phyloP scores from a whole-genome alignment of 2,888 invertebrate species.

The Sipunculus nudus region DNA sequence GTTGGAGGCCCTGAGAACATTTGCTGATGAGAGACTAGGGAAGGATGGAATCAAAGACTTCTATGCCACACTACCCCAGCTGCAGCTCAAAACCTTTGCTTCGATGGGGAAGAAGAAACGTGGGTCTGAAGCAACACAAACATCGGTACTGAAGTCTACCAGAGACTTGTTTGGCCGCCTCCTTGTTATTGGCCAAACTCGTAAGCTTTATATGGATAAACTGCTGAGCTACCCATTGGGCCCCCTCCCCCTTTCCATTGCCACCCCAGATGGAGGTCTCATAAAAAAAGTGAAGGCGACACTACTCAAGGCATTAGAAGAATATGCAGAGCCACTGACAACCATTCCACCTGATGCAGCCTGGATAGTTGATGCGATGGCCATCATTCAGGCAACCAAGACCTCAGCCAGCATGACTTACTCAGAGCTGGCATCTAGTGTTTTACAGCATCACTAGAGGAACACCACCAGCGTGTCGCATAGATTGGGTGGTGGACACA shows the following conservation, averaged over 20 bases:
- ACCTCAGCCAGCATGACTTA: background rate
- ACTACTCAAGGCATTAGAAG: background rate
- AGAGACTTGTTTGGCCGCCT: slow-evolving; percentile 2
- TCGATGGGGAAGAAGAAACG: too few species aligned
- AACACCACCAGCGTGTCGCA: too few species aligned
- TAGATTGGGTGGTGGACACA: too few species aligned
- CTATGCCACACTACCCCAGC: too few species aligned
- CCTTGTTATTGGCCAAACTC: background rate
- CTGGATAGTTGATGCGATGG: background rate
- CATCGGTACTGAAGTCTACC: background rate
- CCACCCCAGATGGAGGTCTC: background rate
- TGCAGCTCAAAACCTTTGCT: too few species aligned
- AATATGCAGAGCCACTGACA: background rate
- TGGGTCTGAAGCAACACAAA: too few species aligned
- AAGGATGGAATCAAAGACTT: too few species aligned
- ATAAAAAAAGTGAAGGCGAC: background rate
- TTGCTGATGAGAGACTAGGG: too few species aligned
- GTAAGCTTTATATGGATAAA: background rate
- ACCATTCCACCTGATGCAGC: background rate
- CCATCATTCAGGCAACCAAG: background rate
- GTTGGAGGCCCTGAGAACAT: too few species aligned
- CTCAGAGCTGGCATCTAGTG: background rate
- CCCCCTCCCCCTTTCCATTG: slow-evolving; percentile 1
- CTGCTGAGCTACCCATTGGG: background rate
- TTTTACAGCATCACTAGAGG: background rate